These are phyloP conservation scores for Lysandra coridon DNA, from an alignment of 2,888 invertebrate species.

Conservation along the genomic window DNA sequence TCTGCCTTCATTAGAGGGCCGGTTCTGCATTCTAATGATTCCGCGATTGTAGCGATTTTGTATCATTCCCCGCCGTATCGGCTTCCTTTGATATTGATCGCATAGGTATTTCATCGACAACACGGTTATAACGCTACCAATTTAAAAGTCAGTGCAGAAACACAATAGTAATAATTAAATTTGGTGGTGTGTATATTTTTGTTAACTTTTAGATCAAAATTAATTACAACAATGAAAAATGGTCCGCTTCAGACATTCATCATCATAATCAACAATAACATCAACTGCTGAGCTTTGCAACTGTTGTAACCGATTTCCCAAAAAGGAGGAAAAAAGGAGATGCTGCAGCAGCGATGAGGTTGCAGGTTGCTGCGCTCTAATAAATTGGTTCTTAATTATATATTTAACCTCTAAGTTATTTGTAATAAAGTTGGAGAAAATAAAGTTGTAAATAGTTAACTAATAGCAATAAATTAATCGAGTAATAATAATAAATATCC, in stretches of 20 bases:
- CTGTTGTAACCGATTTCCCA: not conserved
- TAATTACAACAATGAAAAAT: no score
- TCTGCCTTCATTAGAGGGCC: slow-evolving; percentile 78
- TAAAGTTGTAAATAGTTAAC: slow-evolving; percentile 9
- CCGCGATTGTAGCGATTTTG: slow-evolving; percentile 70
- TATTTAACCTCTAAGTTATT: not conserved
- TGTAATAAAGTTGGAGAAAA: not conserved
- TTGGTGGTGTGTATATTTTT: not conserved
- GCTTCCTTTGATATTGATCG: slow-evolving; percentile 61
- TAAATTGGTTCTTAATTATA: not conserved
- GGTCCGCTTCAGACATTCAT: not conserved
- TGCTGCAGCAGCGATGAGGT: not conserved
- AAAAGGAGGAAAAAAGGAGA: not conserved
- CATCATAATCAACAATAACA: not conserved
- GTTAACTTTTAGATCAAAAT: no score
- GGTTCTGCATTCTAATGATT: slow-evolving; percentile 78
- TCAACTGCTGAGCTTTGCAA: not conserved
- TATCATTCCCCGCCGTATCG: slow-evolving; percentile 69
- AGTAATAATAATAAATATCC: slow-evolving; percentile 11
- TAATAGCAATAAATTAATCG: not conserved
- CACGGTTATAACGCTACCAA: not conserved
- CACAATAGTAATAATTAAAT: not conserved
- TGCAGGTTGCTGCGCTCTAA: no score
- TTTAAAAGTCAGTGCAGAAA: not conserved
- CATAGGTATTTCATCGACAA: not conserved